phyloP scores from a whole-genome alignment of 2,888 invertebrate genomes.

The Mythimna pallens region DNA sequence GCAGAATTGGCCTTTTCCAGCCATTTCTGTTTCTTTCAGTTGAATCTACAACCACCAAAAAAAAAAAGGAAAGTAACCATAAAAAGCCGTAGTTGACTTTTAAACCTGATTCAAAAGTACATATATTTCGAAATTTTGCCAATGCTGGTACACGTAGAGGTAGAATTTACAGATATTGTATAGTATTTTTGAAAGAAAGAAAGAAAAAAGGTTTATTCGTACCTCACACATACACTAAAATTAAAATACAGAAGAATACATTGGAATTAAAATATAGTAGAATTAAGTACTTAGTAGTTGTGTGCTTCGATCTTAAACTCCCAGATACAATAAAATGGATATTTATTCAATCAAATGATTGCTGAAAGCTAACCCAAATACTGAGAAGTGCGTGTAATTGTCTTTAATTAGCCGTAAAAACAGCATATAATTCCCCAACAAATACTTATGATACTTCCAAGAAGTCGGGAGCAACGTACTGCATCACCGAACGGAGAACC shows the following conservation, averaged over 20 bases:
- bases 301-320: background rate
- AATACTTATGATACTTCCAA: slow-evolving; percentile 80
- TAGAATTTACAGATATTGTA: background rate
- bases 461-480: slow-evolving; percentile 83
- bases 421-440: slow-evolving; percentile 57
- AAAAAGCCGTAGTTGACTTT: too few relatives aligned
- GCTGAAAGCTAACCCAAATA: slow-evolving; percentile 51
- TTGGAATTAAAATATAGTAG: too few relatives aligned
- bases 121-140: background rate
- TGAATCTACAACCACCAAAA: background rate
- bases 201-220: too few relatives aligned
- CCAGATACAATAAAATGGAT: slow-evolving; percentile 6
- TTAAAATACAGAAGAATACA: too few relatives aligned
- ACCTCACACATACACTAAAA: too few relatives aligned
- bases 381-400: slow-evolving; percentile 65
- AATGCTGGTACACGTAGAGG: background rate
- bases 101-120: background rate
- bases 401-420: slow-evolving; percentile 69
- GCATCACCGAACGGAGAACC: slow-evolving; percentile 42
- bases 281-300: too few relatives aligned
- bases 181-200: background rate
- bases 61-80: background rate
- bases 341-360: slow-evolving; percentile 23
- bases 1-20: background rate
- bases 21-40: background rate